A percentile compares a stretch with the other conserved stretches of the same genome.
Evolutionary conservation across 2,113 vertebrate species (phyloP).

Genomic region (Tenebrosternarchus preto): DNA sequence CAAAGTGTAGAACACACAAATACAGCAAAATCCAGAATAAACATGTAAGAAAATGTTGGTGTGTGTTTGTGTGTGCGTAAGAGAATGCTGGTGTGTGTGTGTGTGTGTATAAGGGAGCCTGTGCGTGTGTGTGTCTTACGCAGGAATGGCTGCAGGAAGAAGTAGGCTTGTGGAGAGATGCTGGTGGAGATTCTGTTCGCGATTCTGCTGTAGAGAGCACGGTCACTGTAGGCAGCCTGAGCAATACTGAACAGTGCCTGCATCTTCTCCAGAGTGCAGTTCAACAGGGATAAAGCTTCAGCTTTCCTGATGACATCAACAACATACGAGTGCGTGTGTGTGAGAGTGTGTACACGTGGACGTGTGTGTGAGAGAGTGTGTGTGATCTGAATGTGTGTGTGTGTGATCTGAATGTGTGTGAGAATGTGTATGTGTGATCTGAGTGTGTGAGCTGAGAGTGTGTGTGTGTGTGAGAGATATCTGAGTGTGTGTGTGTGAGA

Average conservation of each 20-base stretch:
- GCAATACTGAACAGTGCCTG: slow-evolving; percentile 72
- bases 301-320: slow-evolving; percentile 62
- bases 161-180: slow-evolving; percentile 54
- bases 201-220: rapidly evolving
- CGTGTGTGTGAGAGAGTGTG: too few species aligned
- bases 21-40: neutral
- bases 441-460: too few species aligned
- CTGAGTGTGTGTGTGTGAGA: too few species aligned
- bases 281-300: slow-evolving; percentile 54
- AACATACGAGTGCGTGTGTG: neutral
- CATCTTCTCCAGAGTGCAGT: slow-evolving; percentile 70
- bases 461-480: too few species aligned
- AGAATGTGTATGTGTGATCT: too few species aligned
- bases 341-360: too few species aligned
- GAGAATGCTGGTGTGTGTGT: neutral
- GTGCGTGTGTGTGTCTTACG: slow-evolving; percentile 64
- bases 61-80: too few species aligned
- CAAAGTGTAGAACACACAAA: too few species aligned
- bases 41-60: too few species aligned
- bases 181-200: rapidly evolving
- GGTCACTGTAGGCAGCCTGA: slow-evolving; percentile 63
- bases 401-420: too few species aligned
- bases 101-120: neutral
- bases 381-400: too few species aligned
- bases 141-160: slow-evolving; percentile 68